These are phyloP conservation scores for Gymnothorax javanicus DNA, from an alignment of 2,797 vertebrate species.

Conservation along the genomic window DNA sequence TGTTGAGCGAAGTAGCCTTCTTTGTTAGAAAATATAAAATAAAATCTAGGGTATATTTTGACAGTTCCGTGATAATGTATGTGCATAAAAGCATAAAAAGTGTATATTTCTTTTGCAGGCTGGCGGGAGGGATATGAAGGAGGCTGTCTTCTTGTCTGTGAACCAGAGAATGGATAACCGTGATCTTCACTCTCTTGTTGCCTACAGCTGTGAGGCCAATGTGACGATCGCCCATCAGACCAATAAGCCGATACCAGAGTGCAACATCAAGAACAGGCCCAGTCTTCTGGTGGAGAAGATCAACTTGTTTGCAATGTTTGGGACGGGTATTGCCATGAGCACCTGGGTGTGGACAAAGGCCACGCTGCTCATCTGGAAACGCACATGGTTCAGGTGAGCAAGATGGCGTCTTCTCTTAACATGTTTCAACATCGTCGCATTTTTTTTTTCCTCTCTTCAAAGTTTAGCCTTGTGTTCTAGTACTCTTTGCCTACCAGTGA, in stretches of 20 bases:
- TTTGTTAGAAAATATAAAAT: background rate
- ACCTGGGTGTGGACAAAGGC: constrained; percentile 99
- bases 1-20: background rate
- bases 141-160: background rate
- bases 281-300: constrained; percentile 97
- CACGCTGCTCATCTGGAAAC: constrained; percentile 96
- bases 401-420: background rate
- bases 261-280: constrained; percentile 94
- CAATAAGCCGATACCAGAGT: constrained; percentile 94
- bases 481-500: no score
- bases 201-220: constrained; percentile 89
- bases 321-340: constrained; percentile 96
- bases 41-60: background rate
- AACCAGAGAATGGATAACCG: background rate
- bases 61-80: background rate
- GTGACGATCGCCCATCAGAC: constrained; percentile 94
- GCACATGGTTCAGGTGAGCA: constrained; percentile 94
- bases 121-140: background rate
- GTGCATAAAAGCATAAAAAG: no score
- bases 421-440: no score
- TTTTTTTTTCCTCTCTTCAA: no score
- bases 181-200: background rate
- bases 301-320: constrained; percentile 98
- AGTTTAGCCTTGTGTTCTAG: no score
- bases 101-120: no score